phyloP scores from a whole-genome alignment of 2,113 vertebrate species.

The Burhinus bistriatus region DNA sequence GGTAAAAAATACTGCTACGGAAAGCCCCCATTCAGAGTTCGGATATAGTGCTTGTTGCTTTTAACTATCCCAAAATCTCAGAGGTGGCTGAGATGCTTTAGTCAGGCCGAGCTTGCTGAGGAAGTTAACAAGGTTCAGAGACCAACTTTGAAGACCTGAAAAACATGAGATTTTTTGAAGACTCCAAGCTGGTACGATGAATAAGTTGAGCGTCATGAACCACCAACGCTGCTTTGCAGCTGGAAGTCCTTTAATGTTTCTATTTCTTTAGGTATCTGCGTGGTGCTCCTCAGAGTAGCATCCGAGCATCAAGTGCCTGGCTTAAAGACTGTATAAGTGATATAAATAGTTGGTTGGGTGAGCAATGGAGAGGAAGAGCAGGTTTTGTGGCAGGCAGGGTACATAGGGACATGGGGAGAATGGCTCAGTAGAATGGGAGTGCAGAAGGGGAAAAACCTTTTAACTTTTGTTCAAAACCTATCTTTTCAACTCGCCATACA shows the following conservation, averaged over 20 bases:
- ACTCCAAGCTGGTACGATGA: background rate
- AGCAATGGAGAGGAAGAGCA: background rate
- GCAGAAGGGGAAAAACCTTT: background rate
- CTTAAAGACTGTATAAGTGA: background rate
- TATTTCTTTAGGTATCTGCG: accelerated
- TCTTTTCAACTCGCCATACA: background rate
- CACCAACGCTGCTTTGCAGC: background rate
- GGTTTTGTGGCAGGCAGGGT: background rate
- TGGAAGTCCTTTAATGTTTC: background rate
- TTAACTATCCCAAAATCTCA: background rate
- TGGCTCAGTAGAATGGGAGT: background rate
- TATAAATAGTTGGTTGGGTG: background rate
- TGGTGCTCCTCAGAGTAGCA: background rate
- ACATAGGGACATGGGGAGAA: background rate
- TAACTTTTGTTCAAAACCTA: background rate
- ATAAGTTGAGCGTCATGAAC: accelerated
- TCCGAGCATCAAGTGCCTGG: background rate
- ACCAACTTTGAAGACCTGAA: background rate
- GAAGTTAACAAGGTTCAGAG: background rate
- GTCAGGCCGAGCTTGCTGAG: background rate
- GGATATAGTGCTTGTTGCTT: background rate
- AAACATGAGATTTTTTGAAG: background rate
- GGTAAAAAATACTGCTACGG: background rate
- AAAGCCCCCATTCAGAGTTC: background rate
- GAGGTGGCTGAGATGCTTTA: background rate